Evolutionary conservation across 2,888 invertebrate genomes (phyloP), one percentile per base, ranked within the genome.

Genomic region (Ypsolopha sequella): DNA sequence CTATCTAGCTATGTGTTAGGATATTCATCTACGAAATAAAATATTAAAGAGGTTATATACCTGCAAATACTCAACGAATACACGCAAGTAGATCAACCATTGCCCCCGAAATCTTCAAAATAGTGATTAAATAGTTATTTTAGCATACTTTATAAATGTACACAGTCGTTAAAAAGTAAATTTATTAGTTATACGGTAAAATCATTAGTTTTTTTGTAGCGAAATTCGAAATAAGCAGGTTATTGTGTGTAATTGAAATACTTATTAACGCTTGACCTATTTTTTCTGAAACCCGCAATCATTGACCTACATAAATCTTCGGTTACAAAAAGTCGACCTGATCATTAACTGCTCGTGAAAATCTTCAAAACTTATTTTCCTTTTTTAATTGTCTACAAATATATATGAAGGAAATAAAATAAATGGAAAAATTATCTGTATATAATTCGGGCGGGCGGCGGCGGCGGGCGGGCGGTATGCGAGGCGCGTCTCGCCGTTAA

Each of bases 401-500:
- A 10, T 10, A 1, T 11, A 39, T 9, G 39, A 7, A 11, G 6
- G 9, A 39, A 39, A 39, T 41, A 14, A 50, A 56, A 64, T 66
- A 70, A 73, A 70, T 74, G 73, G 69, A 66, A 66, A 64, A 65
- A 61, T 60, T 58, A 53, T 57, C 65, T 66, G 66, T 64, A 66
- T 61, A 59, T 53, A 64, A 68, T 73, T 70, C 66, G 64, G 63
- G 51, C 53, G 36, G 55, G 47, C 10, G 14, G 34, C 56, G 51
- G 58, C 54, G 52, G 51, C 56, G 57, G 24, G 24, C 24, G 24
- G 24, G 2, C 24, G 24, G 24, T 24, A 24, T 2, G 64, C 62
- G 61, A 59, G 66, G 70, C 64, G 14, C 6, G 46, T 61, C 60
- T 69, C 73, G 73, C 79, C 84, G 84, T 84, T 85, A 80, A 76